phyloP scores from a whole-genome alignment of 1,140 invertebrate genomes.

The Kradibia gibbosae region DNA sequence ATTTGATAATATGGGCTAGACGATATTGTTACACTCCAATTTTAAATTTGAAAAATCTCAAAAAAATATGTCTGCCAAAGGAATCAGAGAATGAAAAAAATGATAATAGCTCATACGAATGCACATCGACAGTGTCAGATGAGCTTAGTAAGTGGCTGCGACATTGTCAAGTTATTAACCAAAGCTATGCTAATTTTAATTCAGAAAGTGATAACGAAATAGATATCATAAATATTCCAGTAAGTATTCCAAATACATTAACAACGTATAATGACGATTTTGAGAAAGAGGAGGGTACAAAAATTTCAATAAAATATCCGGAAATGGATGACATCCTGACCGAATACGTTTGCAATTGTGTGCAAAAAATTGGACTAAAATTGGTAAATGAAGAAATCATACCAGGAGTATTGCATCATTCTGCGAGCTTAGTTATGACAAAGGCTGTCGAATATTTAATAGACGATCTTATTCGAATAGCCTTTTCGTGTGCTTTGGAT shows the following conservation, averaged over 20 bases:
- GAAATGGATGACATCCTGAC: slow-evolving; percentile 55
- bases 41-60: slow-evolving; percentile 49
- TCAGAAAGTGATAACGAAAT: slow-evolving; percentile 53
- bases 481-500: slow-evolving; percentile 64
- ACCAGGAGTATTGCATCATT: slow-evolving; percentile 60
- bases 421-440: slow-evolving; percentile 61
- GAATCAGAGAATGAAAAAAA: slow-evolving; percentile 54
- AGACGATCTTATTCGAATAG: slow-evolving; percentile 62
- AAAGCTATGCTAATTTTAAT: slow-evolving; percentile 22
- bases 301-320: slow-evolving; percentile 58
- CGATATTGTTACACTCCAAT: slow-evolving; percentile 70
- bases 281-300: slow-evolving; percentile 33
- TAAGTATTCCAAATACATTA: slow-evolving; percentile 31
- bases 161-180: slow-evolving; percentile 1
- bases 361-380: slow-evolving; percentile 62
- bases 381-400: slow-evolving; percentile 63
- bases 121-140: slow-evolving; percentile 35
- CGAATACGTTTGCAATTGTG: slow-evolving; percentile 61
- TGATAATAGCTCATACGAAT: slow-evolving; percentile 40
- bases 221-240: slow-evolving; percentile 50
- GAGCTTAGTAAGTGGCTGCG: slow-evolving; percentile 32
- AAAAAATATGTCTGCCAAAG: slow-evolving; percentile 53
- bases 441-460: slow-evolving; percentile 64
- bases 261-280: slow-evolving; percentile 23
- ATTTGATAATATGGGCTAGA: slow-evolving; percentile 73